Evolutionary conservation across 2,888 invertebrate genomes (phyloP), one percentile per base, ranked within the genome.

Genomic region (Netelia fuscicornis): DNA sequence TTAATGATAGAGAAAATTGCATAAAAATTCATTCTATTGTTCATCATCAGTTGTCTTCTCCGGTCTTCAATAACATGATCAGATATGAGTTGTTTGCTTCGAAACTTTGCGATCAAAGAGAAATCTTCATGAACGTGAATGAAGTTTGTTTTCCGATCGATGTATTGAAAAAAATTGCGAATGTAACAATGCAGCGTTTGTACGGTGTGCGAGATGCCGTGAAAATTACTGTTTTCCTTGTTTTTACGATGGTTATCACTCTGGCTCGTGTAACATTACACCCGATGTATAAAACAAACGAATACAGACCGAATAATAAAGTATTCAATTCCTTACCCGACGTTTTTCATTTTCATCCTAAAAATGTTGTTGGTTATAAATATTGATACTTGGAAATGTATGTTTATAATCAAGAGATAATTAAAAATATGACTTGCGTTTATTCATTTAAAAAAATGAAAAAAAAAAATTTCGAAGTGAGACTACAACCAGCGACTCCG

Each of bases 1-100:
- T 62, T 62, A 62, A 62, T 62, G 62, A 62, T 62, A 62, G 62
- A 62, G 62, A 62, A 62, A 25, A 56, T 56, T 56, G 56, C 56
- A 56, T 56, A 30, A 30, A 30, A 30, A 30, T 30, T 30, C 30
- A 30, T 30, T 30, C 30, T 30, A 30, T 30, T 30, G 30, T 30
- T 30, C 30, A 30, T 30, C 17, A 64, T 87, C 8, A 56, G 56
- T n/a, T 56, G n/a, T 56, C 56, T n/a, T 72, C 86, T 87, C 56
- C 56, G n/a, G n/a, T 56, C 11, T 56, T 56, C n/a, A 6, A 52
- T 52, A 52, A 52, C 52, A 52, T n/a, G 52, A 52, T 52, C 23
- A 20, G 60, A 25, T 60, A 60, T 25, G 60, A 2, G 1, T 20
- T 1, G 60, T 60, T 60, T 13, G 60, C 60, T 60, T 20, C 60